phyloP scores from a whole-genome alignment of 1,140 invertebrate genomes.

The Holotrichia oblita region DNA sequence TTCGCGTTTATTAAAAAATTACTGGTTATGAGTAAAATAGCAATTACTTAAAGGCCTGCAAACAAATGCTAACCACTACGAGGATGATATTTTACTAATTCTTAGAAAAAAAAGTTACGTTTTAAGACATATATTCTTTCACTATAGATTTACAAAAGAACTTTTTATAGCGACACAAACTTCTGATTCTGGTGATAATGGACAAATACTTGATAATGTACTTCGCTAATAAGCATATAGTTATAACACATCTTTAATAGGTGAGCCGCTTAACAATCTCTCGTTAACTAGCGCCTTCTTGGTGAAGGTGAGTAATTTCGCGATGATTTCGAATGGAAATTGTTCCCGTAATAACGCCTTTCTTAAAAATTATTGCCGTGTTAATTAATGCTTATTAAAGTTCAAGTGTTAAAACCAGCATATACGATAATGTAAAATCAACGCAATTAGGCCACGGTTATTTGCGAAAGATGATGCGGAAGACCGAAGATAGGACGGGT shows the following conservation, averaged over 20 bases:
- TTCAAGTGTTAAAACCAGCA: background rate
- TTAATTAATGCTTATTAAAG: constrained; percentile 23
- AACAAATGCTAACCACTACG: too few species aligned
- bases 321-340: constrained; percentile 3
- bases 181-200: too few species aligned
- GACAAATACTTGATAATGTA: background rate
- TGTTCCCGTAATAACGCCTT: background rate
- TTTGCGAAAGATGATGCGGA: background rate
- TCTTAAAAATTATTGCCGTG: constrained; percentile 17
- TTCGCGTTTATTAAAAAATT: too few species aligned
- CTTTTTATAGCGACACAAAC: background rate
- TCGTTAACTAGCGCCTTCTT: constrained; percentile 15
- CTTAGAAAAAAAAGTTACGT: too few species aligned
- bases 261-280: background rate
- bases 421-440: background rate
- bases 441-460: constrained; percentile 1
- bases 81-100: too few species aligned
- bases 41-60: too few species aligned
- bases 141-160: background rate
- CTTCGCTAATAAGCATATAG: constrained; percentile 15
- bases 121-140: too few species aligned
- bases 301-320: constrained; percentile 8
- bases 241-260: constrained; percentile 21
- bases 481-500: background rate
- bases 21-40: too few species aligned